Evolutionary conservation across 2,888 invertebrate genomes (phyloP).

Genomic region (Ligdia adustata): DNA sequence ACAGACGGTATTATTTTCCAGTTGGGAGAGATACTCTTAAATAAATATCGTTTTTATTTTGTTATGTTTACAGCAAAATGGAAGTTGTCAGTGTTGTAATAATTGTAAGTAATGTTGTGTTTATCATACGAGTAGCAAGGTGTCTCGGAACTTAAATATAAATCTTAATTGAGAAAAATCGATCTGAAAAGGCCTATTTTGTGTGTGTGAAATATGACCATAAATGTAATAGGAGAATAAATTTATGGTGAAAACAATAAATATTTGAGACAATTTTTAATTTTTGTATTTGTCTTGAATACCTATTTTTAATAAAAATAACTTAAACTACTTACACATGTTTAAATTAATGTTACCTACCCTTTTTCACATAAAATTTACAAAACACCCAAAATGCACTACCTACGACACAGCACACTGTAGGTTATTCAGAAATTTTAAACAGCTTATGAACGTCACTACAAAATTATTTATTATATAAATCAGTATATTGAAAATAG

Average conservation of each 20-base stretch:
- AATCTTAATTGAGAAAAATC: background rate
- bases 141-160: slow-evolving; percentile 35
- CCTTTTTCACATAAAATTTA: too few species aligned
- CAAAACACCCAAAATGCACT: too few species aligned
- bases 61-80: background rate
- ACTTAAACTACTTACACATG: slow-evolving; percentile 61
- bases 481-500: too few species aligned
- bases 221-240: slow-evolving; percentile 1
- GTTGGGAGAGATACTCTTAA: slow-evolving; percentile 2
- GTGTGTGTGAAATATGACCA: slow-evolving; percentile 39
- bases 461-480: too few species aligned
- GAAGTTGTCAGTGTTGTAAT: slow-evolving; percentile 10
- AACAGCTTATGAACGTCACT: too few species aligned
- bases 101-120: slow-evolving; percentile 9
- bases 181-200: slow-evolving; percentile 49
- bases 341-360: slow-evolving; percentile 41
- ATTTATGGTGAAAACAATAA: slow-evolving; percentile 31
- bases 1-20: slow-evolving; percentile 7
- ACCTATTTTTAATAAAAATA: slow-evolving; percentile 81
- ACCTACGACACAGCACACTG: too few species aligned
- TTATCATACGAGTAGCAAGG: slow-evolving; percentile 45
- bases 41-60: slow-evolving; percentile 10
- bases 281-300: slow-evolving; percentile 77
- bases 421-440: too few species aligned
- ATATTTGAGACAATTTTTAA: slow-evolving; percentile 57